phyloP scores from a whole-genome alignment of 1,140 invertebrate genomes.

The Drosophila auraria region DNA sequence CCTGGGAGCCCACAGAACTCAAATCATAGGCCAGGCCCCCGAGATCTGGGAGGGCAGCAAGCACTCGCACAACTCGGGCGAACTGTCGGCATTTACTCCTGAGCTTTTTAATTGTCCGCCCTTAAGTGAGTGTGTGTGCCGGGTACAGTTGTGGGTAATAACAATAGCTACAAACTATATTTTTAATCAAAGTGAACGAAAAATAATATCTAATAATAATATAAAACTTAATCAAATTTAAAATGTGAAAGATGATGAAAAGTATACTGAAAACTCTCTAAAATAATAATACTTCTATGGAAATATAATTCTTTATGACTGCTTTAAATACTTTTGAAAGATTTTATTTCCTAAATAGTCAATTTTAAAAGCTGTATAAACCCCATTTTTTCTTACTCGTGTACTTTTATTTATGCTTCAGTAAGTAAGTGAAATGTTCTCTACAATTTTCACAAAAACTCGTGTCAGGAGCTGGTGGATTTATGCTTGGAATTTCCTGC shows the following conservation, averaged over 20 bases:
- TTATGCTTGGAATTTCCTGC: not conserved
- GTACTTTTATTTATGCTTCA: too few species aligned
- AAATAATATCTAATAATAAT: not conserved
- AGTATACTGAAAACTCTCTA: not conserved
- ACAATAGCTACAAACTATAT: not conserved
- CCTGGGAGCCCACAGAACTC: slow-evolving; percentile 51
- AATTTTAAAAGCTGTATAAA: too few species aligned
- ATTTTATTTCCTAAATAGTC: too few species aligned
- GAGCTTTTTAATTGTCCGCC: slow-evolving; percentile 78
- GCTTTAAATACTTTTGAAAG: too few species aligned
- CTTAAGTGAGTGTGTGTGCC: slow-evolving; percentile 24
- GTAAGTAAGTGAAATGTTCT: not conserved
- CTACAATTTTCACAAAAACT: not conserved
- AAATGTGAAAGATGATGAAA: too few species aligned
- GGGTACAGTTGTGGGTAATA: slow-evolving; percentile 16
- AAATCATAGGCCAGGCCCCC: slow-evolving; percentile 68
- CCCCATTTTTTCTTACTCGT: too few species aligned
- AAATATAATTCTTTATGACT: too few species aligned
- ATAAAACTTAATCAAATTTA: not conserved
- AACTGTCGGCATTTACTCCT: slow-evolving; percentile 64
- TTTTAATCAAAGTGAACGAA: not conserved
- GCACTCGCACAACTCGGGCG: slow-evolving; percentile 43
- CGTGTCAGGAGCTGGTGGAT: not conserved
- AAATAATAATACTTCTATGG: too few species aligned
- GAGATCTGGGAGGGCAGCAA: slow-evolving; percentile 59